A percentile compares a stretch with the other conserved stretches of the same genome.
These are phyloP conservation scores for Heliocidaris erythrogramma DNA, from an alignment of 35 echinoderm and acorn worm genomes.

Conservation along the genomic window DNA sequence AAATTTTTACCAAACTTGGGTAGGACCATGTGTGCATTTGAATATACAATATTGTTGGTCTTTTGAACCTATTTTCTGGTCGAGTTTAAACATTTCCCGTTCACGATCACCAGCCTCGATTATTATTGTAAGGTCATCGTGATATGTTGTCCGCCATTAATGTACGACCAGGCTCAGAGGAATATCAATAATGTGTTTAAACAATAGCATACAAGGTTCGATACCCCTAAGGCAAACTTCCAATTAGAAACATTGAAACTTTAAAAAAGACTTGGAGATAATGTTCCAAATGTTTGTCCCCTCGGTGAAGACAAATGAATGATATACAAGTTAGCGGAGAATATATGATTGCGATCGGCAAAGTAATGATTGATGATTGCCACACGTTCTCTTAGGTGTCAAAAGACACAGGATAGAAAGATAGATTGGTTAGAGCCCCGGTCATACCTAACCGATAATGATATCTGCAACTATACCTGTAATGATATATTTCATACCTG, in stretches of 20 bases:
- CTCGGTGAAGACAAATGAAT: not conserved
- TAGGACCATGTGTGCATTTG: no score
- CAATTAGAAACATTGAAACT: not conserved
- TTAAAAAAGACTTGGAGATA: not conserved
- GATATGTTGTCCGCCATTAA: not conserved
- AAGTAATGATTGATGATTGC: not conserved
- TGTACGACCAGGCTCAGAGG: not conserved
- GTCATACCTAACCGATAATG: not conserved
- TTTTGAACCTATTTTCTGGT: no score
- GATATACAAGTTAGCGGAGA: not conserved
- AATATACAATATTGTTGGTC: no score
- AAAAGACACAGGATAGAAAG: not conserved
- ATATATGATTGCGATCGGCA: not conserved
- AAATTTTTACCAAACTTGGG: no score
- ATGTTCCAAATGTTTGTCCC: conserved; percentile 11
- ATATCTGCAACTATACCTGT: not conserved
- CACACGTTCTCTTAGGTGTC: not conserved
- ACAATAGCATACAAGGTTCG: not conserved
- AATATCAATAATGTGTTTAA: not conserved
- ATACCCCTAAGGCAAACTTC: not conserved
- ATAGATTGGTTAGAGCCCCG: not conserved
- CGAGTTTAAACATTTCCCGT: no score
- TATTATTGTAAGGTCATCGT: not conserved
- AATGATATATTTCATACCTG: no score
- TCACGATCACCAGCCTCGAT: not conserved